Evolutionary conservation across 2,888 invertebrate species (phyloP), one percentile per base, ranked within the genome.

Genomic region (Tenthredo livida): DNA sequence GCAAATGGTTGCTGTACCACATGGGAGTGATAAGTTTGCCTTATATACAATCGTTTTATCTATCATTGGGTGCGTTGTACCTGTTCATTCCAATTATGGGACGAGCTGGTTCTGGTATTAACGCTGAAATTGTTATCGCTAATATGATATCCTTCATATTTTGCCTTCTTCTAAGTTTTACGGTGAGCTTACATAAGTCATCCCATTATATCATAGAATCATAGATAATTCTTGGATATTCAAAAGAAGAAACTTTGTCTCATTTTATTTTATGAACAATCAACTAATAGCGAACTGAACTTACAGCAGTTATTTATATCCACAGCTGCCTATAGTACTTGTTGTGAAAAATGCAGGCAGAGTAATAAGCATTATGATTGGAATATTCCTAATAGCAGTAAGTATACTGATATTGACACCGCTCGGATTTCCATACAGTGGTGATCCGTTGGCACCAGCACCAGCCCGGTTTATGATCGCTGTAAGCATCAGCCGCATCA

Each of bases 1-100:
- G 94, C 92, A 94, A 93, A 91, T 95, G 95, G 95, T 90, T 95
- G 86, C 90, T 94, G 85, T 92, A 95, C 83, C 95, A 95, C 90
- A 92, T 96, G 88, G 91, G 92, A 72, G 93, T 95, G 83, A 92
- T 95, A 88, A 93, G 94, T 67, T 89, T 96, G 88, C 97, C 97
- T 40, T 95, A 95, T 88, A 94, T 96, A 87, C 96, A 96, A 93
- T 95, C 95, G 80, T 95, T 96, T 89, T 97, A 97, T 93, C 94
- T 97, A 90, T 94, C 96, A 88, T 94, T 97, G 90, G 96, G 96
- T 89, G 95, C 96, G 88, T 94, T 97, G 86, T 95, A 95, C 91
- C 95, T 97, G 92, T 96, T 97, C 90, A 96, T 97, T 89, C 98
- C 98, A 9, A 95, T 98, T 88, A 96, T 96, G 96, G 98, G 97